Evolutionary conservation across 2,797 vertebrate genomes (phyloP).

Genomic region (Botia almorhae): DNA sequence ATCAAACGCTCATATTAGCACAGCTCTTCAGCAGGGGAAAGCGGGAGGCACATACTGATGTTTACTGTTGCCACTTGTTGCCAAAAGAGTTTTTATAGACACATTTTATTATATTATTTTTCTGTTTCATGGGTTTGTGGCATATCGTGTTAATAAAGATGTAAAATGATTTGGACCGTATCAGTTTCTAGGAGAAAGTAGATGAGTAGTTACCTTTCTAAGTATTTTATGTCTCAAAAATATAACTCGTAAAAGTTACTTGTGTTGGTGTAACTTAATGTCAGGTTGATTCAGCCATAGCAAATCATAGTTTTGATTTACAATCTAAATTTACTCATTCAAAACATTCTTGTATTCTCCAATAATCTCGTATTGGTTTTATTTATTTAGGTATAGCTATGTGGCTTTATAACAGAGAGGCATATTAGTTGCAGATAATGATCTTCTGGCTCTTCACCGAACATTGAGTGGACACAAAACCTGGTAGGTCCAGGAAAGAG

Average conservation of each 20-base stretch:
- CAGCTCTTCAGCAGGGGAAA: conserved; percentile 38
- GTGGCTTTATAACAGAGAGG: conserved; percentile 19
- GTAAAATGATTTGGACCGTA: too few relatives aligned
- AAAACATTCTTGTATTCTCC: too few relatives aligned
- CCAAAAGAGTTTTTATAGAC: not conserved
- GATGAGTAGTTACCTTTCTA: too few relatives aligned
- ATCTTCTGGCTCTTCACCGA: conserved; percentile 45
- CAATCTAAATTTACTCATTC: too few relatives aligned
- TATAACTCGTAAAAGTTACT: too few relatives aligned
- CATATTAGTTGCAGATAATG: conserved; percentile 45
- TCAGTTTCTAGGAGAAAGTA: too few relatives aligned
- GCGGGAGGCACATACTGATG: conserved; percentile 33
- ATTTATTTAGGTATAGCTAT: not conserved
- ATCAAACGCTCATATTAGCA: conserved; percentile 61
- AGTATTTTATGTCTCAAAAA: too few relatives aligned
- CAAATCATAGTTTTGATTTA: not conserved
- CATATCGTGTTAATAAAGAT: not conserved
- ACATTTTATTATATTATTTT: not conserved
- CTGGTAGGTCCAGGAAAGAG: conserved; percentile 39
- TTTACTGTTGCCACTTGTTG: conserved; percentile 26
- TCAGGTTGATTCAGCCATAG: too few relatives aligned
- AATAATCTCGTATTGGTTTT: not conserved
- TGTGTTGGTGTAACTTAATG: not conserved
- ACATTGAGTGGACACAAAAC: conserved; percentile 12
- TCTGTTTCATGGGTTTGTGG: not conserved